Conservation (phyloP, 1,140 invertebrate species). For the Trichonephila clavata region DNA sequence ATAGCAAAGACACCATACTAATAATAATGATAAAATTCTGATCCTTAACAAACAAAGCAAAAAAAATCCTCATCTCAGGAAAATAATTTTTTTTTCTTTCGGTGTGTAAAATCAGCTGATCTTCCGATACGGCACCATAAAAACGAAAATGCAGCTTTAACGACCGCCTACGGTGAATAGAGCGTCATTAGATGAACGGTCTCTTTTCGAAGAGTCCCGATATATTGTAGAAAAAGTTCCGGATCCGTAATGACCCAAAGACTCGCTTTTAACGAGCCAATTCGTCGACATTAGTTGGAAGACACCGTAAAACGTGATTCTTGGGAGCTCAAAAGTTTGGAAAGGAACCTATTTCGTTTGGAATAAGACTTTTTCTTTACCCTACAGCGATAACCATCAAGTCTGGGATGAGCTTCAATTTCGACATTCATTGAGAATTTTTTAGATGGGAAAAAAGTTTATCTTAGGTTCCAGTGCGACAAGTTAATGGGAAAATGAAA, state of each 20-base stretch:
- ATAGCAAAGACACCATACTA: no score
- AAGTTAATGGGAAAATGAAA: no score
- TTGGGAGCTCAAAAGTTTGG: conserved; percentile 26
- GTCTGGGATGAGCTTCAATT: background rate
- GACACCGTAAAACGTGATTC: conserved; percentile 44
- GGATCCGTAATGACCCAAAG: conserved; percentile 45
- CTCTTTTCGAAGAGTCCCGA: background rate
- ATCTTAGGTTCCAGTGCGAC: background rate
- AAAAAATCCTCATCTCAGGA: no score
- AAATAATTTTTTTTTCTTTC: no score
- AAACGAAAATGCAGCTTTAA: conserved; percentile 14
- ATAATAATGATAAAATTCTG: background rate
- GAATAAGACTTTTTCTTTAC: background rate
- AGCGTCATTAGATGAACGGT: conserved; percentile 39
- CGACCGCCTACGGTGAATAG: conserved; percentile 59
- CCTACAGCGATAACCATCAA: background rate
- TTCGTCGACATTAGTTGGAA: conserved; percentile 45
- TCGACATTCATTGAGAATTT: background rate
- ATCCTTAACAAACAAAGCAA: no score
- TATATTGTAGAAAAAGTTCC: conserved; percentile 22
- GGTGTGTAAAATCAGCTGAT: conserved; percentile 16
- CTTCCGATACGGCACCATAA: background rate
- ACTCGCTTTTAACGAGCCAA: conserved; percentile 63
- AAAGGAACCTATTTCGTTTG: background rate
- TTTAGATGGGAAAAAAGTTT: background rate